These are phyloP conservation scores for Oligia strigilis DNA, from an alignment of 2,888 invertebrate genomes.

Conservation along the genomic window DNA sequence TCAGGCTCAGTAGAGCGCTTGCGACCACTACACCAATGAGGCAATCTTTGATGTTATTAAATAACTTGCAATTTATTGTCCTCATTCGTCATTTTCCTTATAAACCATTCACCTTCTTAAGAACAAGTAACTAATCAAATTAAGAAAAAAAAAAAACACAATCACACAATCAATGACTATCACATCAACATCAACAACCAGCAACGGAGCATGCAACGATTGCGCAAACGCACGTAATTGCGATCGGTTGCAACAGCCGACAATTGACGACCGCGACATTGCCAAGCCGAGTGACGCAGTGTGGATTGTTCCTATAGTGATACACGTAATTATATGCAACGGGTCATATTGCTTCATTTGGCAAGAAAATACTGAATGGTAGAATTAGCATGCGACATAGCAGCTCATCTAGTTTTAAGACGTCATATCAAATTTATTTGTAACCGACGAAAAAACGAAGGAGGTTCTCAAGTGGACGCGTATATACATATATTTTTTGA, in stretches of 20 bases:
- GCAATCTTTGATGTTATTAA: not conserved
- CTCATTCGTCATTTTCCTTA: not conserved
- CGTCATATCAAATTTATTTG: not conserved
- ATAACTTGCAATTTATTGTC: not conserved
- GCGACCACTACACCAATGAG: not conserved
- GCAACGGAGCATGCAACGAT: slow-evolving; percentile 41
- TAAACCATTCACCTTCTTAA: not conserved
- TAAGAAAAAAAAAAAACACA: not conserved
- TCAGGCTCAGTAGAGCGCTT: not conserved
- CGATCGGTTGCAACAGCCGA: slow-evolving; percentile 45
- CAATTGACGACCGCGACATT: slow-evolving; percentile 65
- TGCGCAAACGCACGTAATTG: slow-evolving; percentile 44
- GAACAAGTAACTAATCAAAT: not conserved
- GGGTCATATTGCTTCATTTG: slow-evolving; percentile 16
- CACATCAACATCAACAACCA: slow-evolving; percentile 18
- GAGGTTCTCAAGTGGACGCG: too few relatives aligned
- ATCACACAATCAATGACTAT: slow-evolving; percentile 14
- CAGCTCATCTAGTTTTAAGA: not conserved
- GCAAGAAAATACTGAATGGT: not conserved
- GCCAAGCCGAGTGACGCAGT: slow-evolving; percentile 48
- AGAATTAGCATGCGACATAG: not conserved
- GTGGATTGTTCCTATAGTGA: slow-evolving; percentile 27
- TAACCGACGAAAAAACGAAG: too few relatives aligned
- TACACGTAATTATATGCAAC: slow-evolving; percentile 38
- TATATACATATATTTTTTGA: too few relatives aligned